Evolutionary conservation across 1,140 invertebrate species (phyloP), one percentile per base, ranked within the genome.

Genomic region (Lepidurus couesii): DNA sequence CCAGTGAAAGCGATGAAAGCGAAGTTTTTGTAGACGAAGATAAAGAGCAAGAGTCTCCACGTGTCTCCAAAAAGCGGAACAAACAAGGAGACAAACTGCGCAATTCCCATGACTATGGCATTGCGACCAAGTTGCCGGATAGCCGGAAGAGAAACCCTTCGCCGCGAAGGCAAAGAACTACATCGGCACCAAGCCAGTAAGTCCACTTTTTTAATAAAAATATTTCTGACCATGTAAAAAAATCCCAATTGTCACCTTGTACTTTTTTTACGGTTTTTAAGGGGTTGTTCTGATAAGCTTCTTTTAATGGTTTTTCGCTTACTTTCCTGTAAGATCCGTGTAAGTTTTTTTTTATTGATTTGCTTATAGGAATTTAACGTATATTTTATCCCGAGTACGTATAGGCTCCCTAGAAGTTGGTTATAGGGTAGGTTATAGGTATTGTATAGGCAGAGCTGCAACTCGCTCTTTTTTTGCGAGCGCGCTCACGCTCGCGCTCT

Each of bases 181-280:
- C 75, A 21, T 43, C 42, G 42, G 44, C 75, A 75, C 75, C 74
- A 11, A 44, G 44, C 75, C 21, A 75, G 75, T 75, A 43, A 75
- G 26, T n/a, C 42, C 24, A 42, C 10, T 16, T 75, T 75, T 42
- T 26, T n/a, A 42, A 43, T 75, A 8, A 13, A 24, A 74, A 74
- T 21, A 16, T 11, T 13, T 74, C 6, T 34, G 24, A 16, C 8
- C 34, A 9, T 75, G 75, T 10, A 44, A 43, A 75, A 75, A 75
- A 75, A 44, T 43, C 42, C 21, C 16, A 42, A 43, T 75, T 75
- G 75, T 75, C 44, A 43, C 21, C 24, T 43, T 42, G 42, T 75
- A 16, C 21, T 8, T 42, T 42, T 34, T 34, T 34, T 34, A 34
- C 34, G 34, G 34, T 2, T 3, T 34, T 34, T 34, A 34, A 34